Evolutionary conservation across 2,888 invertebrate species (phyloP).

Genomic region (Melitaea athalia): DNA sequence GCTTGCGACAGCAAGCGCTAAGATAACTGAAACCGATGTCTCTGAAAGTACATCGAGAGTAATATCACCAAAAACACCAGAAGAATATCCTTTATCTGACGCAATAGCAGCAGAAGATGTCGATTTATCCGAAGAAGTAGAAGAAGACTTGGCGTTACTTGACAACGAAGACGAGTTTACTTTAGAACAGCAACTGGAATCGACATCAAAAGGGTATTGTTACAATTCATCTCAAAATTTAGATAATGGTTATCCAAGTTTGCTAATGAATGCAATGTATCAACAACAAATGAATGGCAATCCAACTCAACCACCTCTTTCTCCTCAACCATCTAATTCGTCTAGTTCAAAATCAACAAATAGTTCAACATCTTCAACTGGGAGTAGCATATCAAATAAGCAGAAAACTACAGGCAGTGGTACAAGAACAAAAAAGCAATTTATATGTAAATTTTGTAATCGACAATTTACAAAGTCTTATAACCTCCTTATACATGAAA

Average conservation of each 20-base stretch:
- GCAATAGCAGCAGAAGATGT: conserved; percentile 83
- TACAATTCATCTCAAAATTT: conserved; percentile 80
- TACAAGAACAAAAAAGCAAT: conserved; percentile 97
- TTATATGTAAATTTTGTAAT: conserved; percentile 99
- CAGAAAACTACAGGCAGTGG: conserved; percentile 81
- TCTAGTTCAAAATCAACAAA: conserved; percentile 71
- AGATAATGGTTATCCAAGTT: conserved; percentile 87
- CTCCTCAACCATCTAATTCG: conserved; percentile 72
- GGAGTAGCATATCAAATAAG: conserved; percentile 74
- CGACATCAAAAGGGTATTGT: conserved; percentile 70
- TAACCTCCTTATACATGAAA: conserved; percentile 97
- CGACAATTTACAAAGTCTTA: conserved; percentile 99
- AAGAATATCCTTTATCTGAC: conserved; percentile 76
- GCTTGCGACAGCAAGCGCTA: conserved; percentile 82
- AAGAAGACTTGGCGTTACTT: conserved; percentile 88
- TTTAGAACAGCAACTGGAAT: conserved; percentile 80
- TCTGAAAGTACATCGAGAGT: conserved; percentile 64
- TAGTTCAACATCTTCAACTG: conserved; percentile 72
- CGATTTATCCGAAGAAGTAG: conserved; percentile 87
- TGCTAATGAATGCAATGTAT: conserved; percentile 86
- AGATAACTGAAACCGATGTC: conserved; percentile 74
- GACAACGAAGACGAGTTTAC: conserved; percentile 89
- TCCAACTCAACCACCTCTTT: conserved; percentile 72
- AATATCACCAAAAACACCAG: conserved; percentile 75
- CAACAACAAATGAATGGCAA: conserved; percentile 81